Conservation (phyloP, 2,113 vertebrate species). For the Petaurus breviceps region DNA sequence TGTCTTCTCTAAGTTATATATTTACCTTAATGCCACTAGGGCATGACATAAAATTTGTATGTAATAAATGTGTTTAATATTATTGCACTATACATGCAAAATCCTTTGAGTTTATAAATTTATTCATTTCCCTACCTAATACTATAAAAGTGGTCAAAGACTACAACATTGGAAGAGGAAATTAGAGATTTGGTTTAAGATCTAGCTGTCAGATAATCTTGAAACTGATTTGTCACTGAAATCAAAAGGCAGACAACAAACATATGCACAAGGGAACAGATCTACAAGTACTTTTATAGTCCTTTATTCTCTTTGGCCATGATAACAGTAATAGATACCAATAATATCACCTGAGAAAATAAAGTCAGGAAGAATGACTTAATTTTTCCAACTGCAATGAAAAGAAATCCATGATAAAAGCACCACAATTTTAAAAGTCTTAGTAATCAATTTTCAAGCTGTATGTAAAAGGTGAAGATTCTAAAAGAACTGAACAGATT, state of each 20-base stretch:
- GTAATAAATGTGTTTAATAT: not conserved
- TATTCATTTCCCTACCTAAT: too few species aligned
- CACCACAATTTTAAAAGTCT: not conserved
- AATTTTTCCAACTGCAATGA: not conserved
- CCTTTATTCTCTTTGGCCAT: not conserved
- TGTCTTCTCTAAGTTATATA: not conserved
- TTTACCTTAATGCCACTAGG: not conserved
- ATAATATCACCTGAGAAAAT: not conserved
- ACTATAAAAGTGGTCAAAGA: too few species aligned
- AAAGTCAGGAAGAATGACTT: not conserved
- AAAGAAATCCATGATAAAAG: not conserved
- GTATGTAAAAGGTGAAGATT: not conserved
- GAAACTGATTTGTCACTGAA: too few species aligned
- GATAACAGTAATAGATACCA: not conserved
- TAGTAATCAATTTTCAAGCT: not conserved
- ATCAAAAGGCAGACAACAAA: too few species aligned
- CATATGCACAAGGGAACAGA: too few species aligned
- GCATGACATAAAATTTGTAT: not conserved
- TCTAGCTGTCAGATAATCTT: too few species aligned
- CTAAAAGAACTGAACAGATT: not conserved
- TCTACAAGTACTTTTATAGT: not conserved
- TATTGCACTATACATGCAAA: not conserved
- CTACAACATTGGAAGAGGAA: too few species aligned
- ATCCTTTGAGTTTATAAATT: not conserved
- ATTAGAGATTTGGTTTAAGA: too few species aligned